Evolutionary conservation across 2,113 vertebrate genomes (phyloP), one percentile per base, ranked within the genome.

Genomic region (Passer montanus): DNA sequence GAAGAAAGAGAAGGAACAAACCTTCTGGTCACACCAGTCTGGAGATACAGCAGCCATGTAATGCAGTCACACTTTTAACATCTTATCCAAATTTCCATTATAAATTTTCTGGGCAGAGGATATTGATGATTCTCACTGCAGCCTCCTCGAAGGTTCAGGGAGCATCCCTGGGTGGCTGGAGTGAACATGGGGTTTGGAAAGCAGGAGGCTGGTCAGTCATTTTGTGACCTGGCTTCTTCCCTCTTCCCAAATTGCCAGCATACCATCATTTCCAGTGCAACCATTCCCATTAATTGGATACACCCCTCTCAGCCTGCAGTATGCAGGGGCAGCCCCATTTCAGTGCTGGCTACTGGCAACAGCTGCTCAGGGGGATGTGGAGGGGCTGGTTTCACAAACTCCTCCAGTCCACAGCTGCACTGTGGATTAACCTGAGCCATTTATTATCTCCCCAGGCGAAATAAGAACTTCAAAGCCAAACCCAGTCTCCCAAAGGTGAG

Each of bases 401-500:
- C 15, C 21, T 84, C 41, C 4, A 0, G 88, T 78, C 68, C 27
- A 13, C 47, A 27, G 0, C 4, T 60, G 39, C 37, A 20, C 1
- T 70, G 2, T 78, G 52, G 55, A 60, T 80, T 95, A 87, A 96
- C 56, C n/a, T 43, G 39, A 70, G n/a, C 55, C 2, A 0, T 93
- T 91, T 93, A 6, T 97, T 96, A 5, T 97, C 69, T 97, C 81
- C 88, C 18, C 97, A 99, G 99, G 99, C 98, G 99, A 97, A 99
- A 99, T 96, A 99, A 98, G 97, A 99, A 99, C 96, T 98, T 98
- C 97, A 99, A 99, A 98, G 96, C 98, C 49, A 99, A 99, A 96
- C 98, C 98, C 33, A 97, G 75, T 86, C 98, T 99, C 89, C 99
- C 99, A 15, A 99, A 99, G 99, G 99, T 99, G 96, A 97, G 97